These are phyloP conservation scores for Apteryx mantelli DNA, from an alignment of 2,113 vertebrate genomes.

Conservation along the genomic window DNA sequence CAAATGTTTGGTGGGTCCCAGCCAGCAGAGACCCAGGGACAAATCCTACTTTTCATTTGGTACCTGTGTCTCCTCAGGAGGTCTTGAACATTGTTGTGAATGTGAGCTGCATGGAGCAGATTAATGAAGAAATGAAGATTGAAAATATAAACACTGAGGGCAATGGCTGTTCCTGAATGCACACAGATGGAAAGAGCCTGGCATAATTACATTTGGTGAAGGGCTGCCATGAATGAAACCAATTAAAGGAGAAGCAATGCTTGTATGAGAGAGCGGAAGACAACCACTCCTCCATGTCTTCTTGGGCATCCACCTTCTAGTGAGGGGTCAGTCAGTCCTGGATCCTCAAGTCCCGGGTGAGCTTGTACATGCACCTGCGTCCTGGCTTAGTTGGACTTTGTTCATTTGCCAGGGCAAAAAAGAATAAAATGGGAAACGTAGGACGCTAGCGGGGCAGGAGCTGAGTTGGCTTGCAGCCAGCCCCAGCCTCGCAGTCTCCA, in stretches of 20 bases:
- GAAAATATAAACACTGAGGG: slow-evolving; percentile 58
- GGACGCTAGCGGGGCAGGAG: neutral
- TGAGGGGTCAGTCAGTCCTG: neutral
- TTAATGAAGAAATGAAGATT: slow-evolving; percentile 55
- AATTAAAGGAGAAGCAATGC: slow-evolving; percentile 60
- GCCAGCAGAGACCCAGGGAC: neutral
- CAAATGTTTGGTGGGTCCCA: neutral
- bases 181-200: slow-evolving; percentile 79
- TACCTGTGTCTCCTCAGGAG: slow-evolving; percentile 11
- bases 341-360: neutral
- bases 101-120: neutral
- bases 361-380: slow-evolving; percentile 1
- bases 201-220: slow-evolving; percentile 87
- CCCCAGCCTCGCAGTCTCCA: slow-evolving; percentile 41
- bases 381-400: slow-evolving; percentile 9
- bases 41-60: neutral
- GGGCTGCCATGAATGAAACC: slow-evolving; percentile 65
- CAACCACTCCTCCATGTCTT: neutral
- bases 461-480: slow-evolving; percentile 64
- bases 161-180: slow-evolving; percentile 76
- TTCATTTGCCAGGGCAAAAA: neutral
- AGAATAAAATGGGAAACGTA: slow-evolving; percentile 47
- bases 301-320: neutral
- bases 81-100: slow-evolving; percentile 14
- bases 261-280: neutral